Percentiles rank a stretch among this genome's conserved stretches.
Conservation (phyloP, 35 echinoderm and acorn worm genomes). For the Hemicentrotus pulcherrimus region DNA sequence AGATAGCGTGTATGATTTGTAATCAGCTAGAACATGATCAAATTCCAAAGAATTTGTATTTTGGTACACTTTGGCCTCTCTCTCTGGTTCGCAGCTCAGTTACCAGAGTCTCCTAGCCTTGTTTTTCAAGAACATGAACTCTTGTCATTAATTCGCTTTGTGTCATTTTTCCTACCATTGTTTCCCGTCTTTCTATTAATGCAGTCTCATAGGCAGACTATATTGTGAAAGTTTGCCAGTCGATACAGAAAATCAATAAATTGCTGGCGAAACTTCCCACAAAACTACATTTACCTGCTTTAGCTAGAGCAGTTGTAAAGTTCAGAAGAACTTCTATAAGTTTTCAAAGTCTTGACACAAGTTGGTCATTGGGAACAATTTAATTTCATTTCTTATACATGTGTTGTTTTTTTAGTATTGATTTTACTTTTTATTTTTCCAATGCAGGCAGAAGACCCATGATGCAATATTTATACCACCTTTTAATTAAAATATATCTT, state of each 20-base stretch:
- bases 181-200: background rate
- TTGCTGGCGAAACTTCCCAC: background rate
- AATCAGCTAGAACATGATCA: background rate
- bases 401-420: background rate
- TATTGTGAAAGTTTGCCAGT: background rate
- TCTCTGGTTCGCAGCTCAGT: background rate
- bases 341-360: background rate
- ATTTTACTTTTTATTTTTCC: background rate
- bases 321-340: background rate
- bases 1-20: background rate
- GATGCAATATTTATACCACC: too few species aligned
- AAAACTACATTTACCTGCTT: background rate
- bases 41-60: background rate
- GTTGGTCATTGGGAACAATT: background rate
- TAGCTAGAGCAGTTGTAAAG: background rate
- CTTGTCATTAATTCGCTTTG: background rate
- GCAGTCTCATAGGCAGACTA: background rate
- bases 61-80: conserved; percentile 8
- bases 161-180: background rate
- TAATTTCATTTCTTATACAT: background rate
- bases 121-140: background rate
- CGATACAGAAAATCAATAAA: background rate
- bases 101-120: background rate
- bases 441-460: background rate
- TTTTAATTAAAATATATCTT: too few species aligned